Base-by-base conservation (phyloP, 2,888 invertebrate species). In the Strigamia maritima region DNA sequence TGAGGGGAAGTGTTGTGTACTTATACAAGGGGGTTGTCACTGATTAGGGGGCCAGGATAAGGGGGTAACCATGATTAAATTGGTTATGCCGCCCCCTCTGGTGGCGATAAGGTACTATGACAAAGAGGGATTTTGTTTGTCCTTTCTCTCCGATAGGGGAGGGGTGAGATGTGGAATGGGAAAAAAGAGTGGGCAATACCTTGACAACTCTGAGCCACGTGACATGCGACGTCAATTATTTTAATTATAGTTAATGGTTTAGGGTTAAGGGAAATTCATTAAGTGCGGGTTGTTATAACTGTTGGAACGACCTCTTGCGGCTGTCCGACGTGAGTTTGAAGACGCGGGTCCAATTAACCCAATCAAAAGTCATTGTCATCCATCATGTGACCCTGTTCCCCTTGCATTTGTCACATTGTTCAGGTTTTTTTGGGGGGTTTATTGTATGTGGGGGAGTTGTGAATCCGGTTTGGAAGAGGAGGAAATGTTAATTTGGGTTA, bases 191-290 rank as follows among this genome's bases (percentile, higher is more conserved):
- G 16, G 49, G 49, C 49, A 49, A 19, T 49, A 49, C 49, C 16
- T 49, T 60, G 60, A 60, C 60, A 60, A 60, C 60, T 24, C 60
- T 60, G 19, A 22, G 22, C 14, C 60, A 60, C 22, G 60, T 60
- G 8, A 60, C 60, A 49, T 60, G 60, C 3, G 22, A 60, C 22
- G 60, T 60, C 60, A 60, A 60, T 60, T 60, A 60, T 60, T 60
- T 60, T 60, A 60, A 60, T 60, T 60, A 60, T 60, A 60, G 60
- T 60, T 60, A 60, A 60, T 60, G 60, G 60, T 60, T 60, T 60
- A 60, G 60, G 60, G 60, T 60, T 60, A 60, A 60, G 60, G 60
- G 22, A 22, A 60, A 60, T 60, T 22, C 60, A 60, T 60, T 60
- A 60, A 22, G 60, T 8, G 60, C 22, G 3, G 60, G 22, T 60